Base-by-base conservation (phyloP, 1,140 invertebrate genomes). In the Conopomorpha cramerella region DNA sequence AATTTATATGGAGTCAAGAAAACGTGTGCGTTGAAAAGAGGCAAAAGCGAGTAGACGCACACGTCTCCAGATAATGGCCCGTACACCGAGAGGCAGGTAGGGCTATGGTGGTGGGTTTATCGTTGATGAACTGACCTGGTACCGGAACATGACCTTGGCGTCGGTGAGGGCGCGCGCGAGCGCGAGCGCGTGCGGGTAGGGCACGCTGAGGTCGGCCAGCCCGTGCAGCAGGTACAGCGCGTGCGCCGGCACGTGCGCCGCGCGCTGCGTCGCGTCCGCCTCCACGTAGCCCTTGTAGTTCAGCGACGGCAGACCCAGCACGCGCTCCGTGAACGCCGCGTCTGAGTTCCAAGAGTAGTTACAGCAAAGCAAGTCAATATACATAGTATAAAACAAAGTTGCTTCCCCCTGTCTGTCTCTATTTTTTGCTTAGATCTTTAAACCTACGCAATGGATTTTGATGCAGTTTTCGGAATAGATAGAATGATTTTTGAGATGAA, bases 261-360 rank as follows among this genome's bases (percentile, higher is more conserved):
- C 92, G 36, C 90, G 82, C 65, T 91, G 88, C 10, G 91, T 92
- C 37, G 93, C 87, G 74, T 95, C 93, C 13, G 91, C 88, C 55
- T 93, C 90, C 46, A 95, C 92, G 72, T 98, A 98, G 18, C 90
- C 92, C 57, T 93, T 91, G 68, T 89, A 91, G 73, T 96, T 96
- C 51, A 95, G 92, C 10, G 82, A 84, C 27, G 94, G 93, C 26
- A 86, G 80, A 10, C 93, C 93, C 45, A 98, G 84, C 52, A 95
- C 88, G 37, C 92, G 83, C 77, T 98, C 95, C 81, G 94, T 95
- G 63, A 96, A 97, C 3, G 91, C 92, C 13, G 93, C 93, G 79
- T 97, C 95, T 98, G 55, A 0, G n/a, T n/a, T n/a, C n/a, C n/a
- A n/a, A n/a, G n/a, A n/a, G n/a, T n/a, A n/a, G n/a, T n/a, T n/a